These are phyloP conservation scores for Andrena hattorfiana DNA, from an alignment of 2,888 invertebrate genomes.

Conservation along the genomic window DNA sequence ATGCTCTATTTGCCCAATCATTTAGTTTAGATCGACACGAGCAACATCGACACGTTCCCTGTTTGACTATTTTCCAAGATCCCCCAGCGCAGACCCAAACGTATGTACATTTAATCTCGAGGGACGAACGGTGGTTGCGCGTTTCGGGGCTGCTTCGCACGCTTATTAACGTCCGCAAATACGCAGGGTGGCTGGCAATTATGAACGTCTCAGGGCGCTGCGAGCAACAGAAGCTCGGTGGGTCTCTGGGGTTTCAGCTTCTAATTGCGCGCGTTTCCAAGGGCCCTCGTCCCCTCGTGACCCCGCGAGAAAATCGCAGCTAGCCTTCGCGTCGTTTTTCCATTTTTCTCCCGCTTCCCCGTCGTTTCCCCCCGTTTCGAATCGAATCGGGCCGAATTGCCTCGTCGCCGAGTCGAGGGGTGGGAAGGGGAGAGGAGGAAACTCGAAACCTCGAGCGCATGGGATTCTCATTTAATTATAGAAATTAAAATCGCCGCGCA, in stretches of 20 bases:
- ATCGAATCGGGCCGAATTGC: background rate
- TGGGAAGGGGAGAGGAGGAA: no score
- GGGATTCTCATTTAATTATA: slow-evolving; percentile 28
- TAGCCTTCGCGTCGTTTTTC: background rate
- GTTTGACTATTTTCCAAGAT: background rate
- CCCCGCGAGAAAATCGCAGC: slow-evolving; percentile 13
- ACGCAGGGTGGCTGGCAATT: slow-evolving; percentile 45
- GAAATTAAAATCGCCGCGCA: slow-evolving; percentile 40
- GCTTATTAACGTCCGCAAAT: slow-evolving; percentile 61
- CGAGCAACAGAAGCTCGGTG: background rate
- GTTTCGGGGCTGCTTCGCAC: slow-evolving; percentile 23
- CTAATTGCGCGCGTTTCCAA: slow-evolving; percentile 52
- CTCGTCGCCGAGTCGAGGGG: background rate
- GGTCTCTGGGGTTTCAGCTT: slow-evolving; percentile 23
- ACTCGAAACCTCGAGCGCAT: background rate
- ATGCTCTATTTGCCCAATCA: no score
- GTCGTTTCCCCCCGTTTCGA: no score
- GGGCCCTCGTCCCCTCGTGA: slow-evolving; percentile 15
- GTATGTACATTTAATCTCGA: background rate
- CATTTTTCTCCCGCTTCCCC: background rate
- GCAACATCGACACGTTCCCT: no score
- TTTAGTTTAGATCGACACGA: no score
- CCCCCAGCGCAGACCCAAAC: background rate
- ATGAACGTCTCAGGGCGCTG: slow-evolving; percentile 46
- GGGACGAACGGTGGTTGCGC: slow-evolving; percentile 5